Conservation (phyloP, 2,888 invertebrate species). For the Aphodius sticticus region DNA sequence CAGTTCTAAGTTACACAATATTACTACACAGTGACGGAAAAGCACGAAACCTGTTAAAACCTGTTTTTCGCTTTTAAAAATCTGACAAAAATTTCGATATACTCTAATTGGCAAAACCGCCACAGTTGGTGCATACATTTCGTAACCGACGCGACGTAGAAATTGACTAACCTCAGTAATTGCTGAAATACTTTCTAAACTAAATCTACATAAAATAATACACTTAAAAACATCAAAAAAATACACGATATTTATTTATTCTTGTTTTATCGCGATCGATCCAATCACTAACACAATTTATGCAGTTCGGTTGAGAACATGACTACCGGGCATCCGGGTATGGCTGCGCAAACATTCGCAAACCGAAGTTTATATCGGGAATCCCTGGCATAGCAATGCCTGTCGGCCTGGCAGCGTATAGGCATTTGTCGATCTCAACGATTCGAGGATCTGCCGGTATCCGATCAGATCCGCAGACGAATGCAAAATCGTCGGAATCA, state of each 20-base stretch:
- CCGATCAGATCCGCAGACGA: neutral
- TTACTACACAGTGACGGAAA: too few species aligned
- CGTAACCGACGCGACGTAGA: too few species aligned
- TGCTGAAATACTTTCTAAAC: neutral
- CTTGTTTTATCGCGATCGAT: neutral
- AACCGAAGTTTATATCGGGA: neutral
- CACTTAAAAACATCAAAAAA: neutral
- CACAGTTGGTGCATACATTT: too few species aligned
- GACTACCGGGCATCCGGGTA: neutral
- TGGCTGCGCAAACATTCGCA: neutral
- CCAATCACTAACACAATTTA: neutral
- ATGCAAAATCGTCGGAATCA: neutral
- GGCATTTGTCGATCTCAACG: neutral
- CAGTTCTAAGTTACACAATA: too few species aligned
- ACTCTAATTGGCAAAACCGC: too few species aligned
- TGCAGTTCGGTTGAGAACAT: neutral
- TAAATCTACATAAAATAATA: neutral
- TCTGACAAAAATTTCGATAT: too few species aligned
- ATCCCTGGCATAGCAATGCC: neutral
- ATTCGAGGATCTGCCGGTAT: neutral
- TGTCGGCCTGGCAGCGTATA: neutral
- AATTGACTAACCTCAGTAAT: too few species aligned
- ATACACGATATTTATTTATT: neutral
- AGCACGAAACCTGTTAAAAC: too few species aligned
- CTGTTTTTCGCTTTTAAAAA: too few species aligned